Conservation (phyloP, 2,797 vertebrate genomes). For the Echeneis naucrates region DNA sequence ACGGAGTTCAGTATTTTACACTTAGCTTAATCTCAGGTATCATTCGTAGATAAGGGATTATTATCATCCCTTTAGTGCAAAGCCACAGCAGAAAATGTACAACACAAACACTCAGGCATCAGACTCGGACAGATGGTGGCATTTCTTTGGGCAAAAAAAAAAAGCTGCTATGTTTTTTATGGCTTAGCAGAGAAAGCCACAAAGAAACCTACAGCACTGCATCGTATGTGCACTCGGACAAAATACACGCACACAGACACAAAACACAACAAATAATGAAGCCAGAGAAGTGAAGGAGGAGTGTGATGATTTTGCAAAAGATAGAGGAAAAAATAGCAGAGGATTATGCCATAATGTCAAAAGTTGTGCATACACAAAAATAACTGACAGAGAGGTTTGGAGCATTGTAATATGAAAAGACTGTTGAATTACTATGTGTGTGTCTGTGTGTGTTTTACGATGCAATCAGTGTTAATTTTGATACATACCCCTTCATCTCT, state of each 20-base stretch:
- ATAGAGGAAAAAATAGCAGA: constrained; percentile 53
- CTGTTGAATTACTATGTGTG: constrained; percentile 3
- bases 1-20: constrained; percentile 14
- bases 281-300: constrained; percentile 36
- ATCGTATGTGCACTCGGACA: not conserved
- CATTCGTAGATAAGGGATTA: constrained; percentile 50
- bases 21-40: constrained; percentile 35
- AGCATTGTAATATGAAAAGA: constrained; percentile 25
- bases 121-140: constrained; percentile 52
- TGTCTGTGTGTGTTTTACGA: constrained; percentile 5
- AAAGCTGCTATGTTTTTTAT: constrained; percentile 29
- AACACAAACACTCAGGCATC: constrained; percentile 25
- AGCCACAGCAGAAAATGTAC: not conserved
- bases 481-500: constrained; percentile 7
- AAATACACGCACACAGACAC: not conserved
- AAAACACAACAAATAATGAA: constrained; percentile 32
- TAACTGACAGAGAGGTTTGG: constrained; percentile 37
- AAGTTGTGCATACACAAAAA: constrained; percentile 46
- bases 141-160: constrained; percentile 41
- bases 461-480: constrained; percentile 51
- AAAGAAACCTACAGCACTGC: constrained; percentile 1
- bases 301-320: constrained; percentile 38
- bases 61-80: constrained; percentile 36
- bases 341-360: constrained; percentile 64
- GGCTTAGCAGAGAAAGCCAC: constrained; percentile 53